Evolutionary conservation across 64 coral and sea anemone genomes (phyloP).

Genomic region (Montipora capricornis): DNA sequence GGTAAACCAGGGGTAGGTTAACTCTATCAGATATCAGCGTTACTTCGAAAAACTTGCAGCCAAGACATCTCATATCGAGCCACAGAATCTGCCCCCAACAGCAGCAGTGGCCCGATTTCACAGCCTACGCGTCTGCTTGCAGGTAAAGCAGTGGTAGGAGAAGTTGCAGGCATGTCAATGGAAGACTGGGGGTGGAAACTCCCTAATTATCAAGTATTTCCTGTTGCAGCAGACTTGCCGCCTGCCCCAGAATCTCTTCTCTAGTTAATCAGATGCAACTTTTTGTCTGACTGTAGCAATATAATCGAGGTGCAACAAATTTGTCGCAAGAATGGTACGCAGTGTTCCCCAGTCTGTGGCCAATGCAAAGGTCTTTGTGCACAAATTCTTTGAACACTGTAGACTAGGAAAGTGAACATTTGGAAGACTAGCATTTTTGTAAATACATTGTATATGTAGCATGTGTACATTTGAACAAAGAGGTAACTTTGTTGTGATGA

Average conservation of each 20-base stretch:
- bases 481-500: too few relatives aligned
- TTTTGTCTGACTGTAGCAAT: conserved; percentile 21
- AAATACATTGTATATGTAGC: too few relatives aligned
- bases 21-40: conserved; percentile 15
- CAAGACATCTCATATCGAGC: neutral
- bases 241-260: conserved; percentile 50
- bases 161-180: neutral
- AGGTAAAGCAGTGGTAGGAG: conserved; percentile 37
- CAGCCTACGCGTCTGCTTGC: conserved; percentile 36
- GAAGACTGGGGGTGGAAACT: conserved; percentile 49
- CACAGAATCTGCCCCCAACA: conserved; percentile 7
- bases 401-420: too few relatives aligned
- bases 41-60: conserved; percentile 42
- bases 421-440: too few relatives aligned
- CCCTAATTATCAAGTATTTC: conserved; percentile 4
- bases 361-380: too few relatives aligned
- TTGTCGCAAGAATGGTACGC: too few relatives aligned
- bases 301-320: neutral
- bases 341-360: too few relatives aligned
- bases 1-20: neutral
- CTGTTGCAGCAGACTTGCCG: conserved; percentile 16
- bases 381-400: too few relatives aligned
- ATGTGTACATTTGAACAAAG: too few relatives aligned
- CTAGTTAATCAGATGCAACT: conserved; percentile 48
- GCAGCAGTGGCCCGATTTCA: neutral